These are phyloP conservation scores for Drosophila sulfurigaster DNA, from an alignment of 1,140 invertebrate species.

Conservation along the genomic window DNA sequence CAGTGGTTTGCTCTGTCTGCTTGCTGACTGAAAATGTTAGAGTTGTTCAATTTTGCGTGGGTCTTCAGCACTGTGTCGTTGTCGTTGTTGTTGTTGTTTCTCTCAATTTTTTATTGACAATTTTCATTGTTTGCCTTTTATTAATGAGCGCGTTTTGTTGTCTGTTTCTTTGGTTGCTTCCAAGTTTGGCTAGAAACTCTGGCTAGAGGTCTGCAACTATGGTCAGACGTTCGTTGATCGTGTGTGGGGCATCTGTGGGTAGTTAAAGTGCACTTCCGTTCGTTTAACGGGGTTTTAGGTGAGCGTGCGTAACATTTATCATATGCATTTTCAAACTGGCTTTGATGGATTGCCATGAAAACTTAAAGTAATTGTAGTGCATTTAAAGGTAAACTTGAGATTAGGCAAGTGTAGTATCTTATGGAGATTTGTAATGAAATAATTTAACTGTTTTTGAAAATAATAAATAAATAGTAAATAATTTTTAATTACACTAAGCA, in stretches of 20 bases:
- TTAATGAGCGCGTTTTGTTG: conserved; percentile 74
- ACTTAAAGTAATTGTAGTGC: neutral
- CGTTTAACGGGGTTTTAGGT: conserved; percentile 58
- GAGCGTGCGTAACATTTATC: conserved; percentile 61
- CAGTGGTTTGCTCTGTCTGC: conserved; percentile 31
- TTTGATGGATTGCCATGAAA: conserved; percentile 23
- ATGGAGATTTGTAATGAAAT: neutral
- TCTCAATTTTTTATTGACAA: conserved; percentile 69
- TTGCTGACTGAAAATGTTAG: conserved; percentile 18
- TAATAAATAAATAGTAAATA: neutral
- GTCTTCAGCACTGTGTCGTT: conserved; percentile 51
- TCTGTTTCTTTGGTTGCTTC: conserved; percentile 32
- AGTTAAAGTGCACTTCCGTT: conserved; percentile 76
- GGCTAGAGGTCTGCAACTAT: conserved; percentile 19
- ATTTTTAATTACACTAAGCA: neutral
- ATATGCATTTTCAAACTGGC: conserved; percentile 17
- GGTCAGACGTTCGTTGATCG: conserved; percentile 46
- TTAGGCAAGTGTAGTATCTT: conserved; percentile 7
- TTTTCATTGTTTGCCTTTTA: conserved; percentile 68
- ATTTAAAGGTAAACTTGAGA: neutral
- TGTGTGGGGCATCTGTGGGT: conserved; percentile 59
- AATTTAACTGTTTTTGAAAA: neutral
- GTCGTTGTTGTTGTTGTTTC: conserved; percentile 36
- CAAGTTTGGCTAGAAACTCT: conserved; percentile 30
- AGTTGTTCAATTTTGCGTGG: conserved; percentile 56